These are phyloP conservation scores for Alca torda DNA, from an alignment of 2,797 vertebrate species.

Conservation along the genomic window DNA sequence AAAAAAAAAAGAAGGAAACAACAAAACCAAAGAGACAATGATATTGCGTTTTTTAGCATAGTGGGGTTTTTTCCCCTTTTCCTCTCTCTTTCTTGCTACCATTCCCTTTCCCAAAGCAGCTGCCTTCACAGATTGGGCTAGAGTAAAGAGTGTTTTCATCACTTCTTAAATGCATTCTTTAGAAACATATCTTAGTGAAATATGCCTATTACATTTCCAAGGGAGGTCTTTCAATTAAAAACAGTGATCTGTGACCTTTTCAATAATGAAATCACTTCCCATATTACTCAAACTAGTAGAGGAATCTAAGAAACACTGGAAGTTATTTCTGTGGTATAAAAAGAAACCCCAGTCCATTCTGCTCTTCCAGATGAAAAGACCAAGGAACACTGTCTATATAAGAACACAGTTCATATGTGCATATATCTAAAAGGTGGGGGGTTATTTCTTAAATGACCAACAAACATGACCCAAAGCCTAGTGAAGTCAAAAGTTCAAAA, in stretches of 20 bases:
- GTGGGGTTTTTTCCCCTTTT: not conserved
- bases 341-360: not conserved
- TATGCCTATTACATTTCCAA: not conserved
- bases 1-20: not conserved
- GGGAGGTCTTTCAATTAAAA: not conserved
- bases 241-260: not conserved
- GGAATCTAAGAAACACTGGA: not conserved
- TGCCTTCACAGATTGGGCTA: not conserved
- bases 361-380: not conserved
- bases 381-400: not conserved
- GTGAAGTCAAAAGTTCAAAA: not conserved
- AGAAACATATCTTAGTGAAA: not conserved
- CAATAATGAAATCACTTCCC: not conserved
- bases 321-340: not conserved
- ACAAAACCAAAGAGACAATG: not conserved
- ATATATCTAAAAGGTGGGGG: not conserved
- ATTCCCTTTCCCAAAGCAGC: not conserved
- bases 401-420: not conserved
- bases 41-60: not conserved
- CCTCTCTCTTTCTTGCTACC: not conserved
- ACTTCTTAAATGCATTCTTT: not conserved
- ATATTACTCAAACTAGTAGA: not conserved
- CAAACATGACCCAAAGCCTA: not conserved
- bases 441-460: not conserved
- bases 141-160: not conserved